Evolutionary conservation across 1,140 invertebrate genomes (phyloP).

Genomic region (Scaptomyza montana): DNA sequence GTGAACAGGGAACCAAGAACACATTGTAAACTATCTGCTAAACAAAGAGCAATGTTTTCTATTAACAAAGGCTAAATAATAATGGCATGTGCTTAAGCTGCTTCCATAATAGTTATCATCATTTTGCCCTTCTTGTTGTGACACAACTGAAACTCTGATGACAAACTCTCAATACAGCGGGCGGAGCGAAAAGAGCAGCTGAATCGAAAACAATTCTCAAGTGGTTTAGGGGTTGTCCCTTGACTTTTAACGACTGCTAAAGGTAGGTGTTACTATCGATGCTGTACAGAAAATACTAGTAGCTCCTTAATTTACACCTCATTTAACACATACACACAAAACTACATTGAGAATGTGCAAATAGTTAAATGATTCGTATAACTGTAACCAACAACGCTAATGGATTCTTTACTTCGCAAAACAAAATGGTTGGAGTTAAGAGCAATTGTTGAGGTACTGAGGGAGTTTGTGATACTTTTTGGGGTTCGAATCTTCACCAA

Average conservation of each 20-base stretch:
- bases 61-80: conserved; percentile 28
- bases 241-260: no score
- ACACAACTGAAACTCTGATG: conserved; percentile 33
- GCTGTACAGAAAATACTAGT: conserved; percentile 14
- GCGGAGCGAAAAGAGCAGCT: conserved; percentile 35
- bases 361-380: conserved; percentile 34
- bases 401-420: conserved; percentile 29
- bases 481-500: neutral
- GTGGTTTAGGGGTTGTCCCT: conserved; percentile 18
- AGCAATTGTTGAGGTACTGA: neutral
- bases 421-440: conserved; percentile 5
- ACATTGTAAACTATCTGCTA: conserved; percentile 52
- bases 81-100: conserved; percentile 46
- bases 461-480: no score
- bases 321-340: conserved; percentile 56
- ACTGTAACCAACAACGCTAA: conserved; percentile 58
- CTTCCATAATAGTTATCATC: neutral
- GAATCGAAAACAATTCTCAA: conserved; percentile 20
- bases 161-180: conserved; percentile 37
- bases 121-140: conserved; percentile 43
- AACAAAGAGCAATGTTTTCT: conserved; percentile 44
- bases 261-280: conserved; percentile 18
- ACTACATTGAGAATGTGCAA: conserved; percentile 27
- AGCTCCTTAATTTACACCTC: conserved; percentile 64
- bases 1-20: conserved; percentile 19